Evolutionary conservation across 2,113 vertebrate genomes (phyloP), one percentile per base, ranked within the genome.

Genomic region (Microtus richardsoni): DNA sequence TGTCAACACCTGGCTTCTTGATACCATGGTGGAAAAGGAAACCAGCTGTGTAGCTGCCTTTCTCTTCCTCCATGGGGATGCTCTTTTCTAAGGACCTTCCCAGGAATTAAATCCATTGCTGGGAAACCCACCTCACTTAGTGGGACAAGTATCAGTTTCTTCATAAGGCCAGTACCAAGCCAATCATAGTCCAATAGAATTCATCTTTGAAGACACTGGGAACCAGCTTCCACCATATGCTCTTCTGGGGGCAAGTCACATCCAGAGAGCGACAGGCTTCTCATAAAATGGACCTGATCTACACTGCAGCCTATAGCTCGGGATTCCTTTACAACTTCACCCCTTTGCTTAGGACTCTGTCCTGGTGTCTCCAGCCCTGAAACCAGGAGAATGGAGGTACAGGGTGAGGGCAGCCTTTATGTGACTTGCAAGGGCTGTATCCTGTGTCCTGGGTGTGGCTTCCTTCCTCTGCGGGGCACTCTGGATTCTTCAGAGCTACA

Each of bases 381-480:
- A 73, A 52, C 47, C n/a, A 16, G 1, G 39, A 41, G 3, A 8
- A n/a, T 19, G 71, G 36, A n/a, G 14, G 39, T 13, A 8, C 0
- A 5, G 39, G 0, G 66, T 19, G 14, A 33, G 19, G 28, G 36
- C 17, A 0, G 0, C 21, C 26, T 70, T 36, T 24, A 16, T 5
- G n/a, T 36, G 49, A 24, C 4, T 44, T 47, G 44, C 24, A 0
- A 9, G 13, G 26, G 2, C 7, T 41, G 54, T 1, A n/a, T 26
- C 1, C 5, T 41, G 62, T 2, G 33, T 16, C 1, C 21, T 41
- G 47, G 8, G 2, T 3, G 3, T 54, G 82, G 68, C 54, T 41
- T 52, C 41, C 83, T 66, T 66, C 60, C 39, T 79, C 77, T 84
- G 39, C 11, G 26, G n/a, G 58, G 24, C 22, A 41, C 54, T 66